These are phyloP conservation scores for Irena cyanogastra DNA, from an alignment of 2,113 vertebrate genomes.

Conservation along the genomic window DNA sequence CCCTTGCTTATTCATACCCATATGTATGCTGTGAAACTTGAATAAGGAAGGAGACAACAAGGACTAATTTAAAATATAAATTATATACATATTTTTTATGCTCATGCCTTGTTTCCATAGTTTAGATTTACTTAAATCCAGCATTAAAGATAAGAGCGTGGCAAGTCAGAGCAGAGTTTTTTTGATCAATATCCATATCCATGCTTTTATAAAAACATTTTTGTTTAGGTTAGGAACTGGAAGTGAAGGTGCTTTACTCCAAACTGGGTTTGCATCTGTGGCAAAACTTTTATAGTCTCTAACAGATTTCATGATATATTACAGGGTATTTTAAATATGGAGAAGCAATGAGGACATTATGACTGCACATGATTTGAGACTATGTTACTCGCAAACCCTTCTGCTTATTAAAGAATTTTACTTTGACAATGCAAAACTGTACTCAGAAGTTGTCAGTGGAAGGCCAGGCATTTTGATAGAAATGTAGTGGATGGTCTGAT, in stretches of 20 bases:
- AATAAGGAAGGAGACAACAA: not conserved
- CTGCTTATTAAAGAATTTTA: not conserved
- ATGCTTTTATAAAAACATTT: not conserved
- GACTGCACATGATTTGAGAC: not conserved
- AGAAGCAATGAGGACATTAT: not conserved
- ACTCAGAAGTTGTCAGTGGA: not conserved
- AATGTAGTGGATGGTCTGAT: not conserved
- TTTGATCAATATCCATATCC: fast-evolving
- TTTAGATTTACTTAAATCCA: not conserved
- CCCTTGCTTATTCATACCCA: conserved; percentile 11
- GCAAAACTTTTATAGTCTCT: not conserved
- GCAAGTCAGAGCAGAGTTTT: not conserved
- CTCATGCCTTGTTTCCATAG: not conserved
- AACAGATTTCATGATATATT: not conserved
- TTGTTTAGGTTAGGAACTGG: not conserved
- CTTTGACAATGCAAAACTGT: fast-evolving
- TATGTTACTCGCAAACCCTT: not conserved
- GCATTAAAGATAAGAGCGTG: not conserved
- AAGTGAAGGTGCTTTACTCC: not conserved
- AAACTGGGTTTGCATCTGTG: not conserved
- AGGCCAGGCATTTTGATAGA: not conserved
- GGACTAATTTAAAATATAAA: not conserved
- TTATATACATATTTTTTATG: not conserved
- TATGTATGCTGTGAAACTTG: conserved; percentile 17
- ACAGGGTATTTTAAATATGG: not conserved